A percentile compares a stretch with the other conserved stretches of the same genome.
These are phyloP conservation scores for Hemicordylus capensis DNA, from an alignment of 2,113 vertebrate species.

Conservation along the genomic window DNA sequence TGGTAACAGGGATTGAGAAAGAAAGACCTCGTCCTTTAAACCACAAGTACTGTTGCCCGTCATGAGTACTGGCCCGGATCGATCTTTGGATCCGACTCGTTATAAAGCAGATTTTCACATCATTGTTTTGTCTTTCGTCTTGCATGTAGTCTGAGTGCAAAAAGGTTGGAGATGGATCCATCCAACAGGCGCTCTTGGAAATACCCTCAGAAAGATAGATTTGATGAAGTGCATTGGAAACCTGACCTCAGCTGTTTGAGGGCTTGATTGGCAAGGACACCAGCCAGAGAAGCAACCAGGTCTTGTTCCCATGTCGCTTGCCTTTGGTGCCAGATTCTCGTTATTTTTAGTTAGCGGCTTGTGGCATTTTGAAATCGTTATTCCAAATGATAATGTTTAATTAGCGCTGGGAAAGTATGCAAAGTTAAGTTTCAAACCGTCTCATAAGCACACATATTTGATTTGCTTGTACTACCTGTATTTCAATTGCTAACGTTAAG, in stretches of 20 bases:
- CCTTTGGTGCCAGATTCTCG: background rate
- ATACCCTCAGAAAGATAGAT: background rate
- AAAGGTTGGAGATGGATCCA: no score
- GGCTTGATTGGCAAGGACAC: background rate
- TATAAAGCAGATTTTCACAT: no score
- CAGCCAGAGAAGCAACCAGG: background rate
- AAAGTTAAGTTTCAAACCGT: slow-evolving; percentile 1
- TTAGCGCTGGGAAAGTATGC: slow-evolving; percentile 35
- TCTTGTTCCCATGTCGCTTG: background rate
- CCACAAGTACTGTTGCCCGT: background rate
- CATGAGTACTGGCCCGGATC: background rate
- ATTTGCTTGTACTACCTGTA: slow-evolving; percentile 17
- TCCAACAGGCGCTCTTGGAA: no score
- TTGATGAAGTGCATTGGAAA: background rate
- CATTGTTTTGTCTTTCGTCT: no score
- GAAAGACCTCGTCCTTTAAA: background rate
- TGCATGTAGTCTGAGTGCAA: no score
- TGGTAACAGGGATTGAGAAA: background rate
- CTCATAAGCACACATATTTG: background rate
- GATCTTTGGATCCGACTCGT: background rate
- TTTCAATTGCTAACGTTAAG: slow-evolving; percentile 24
- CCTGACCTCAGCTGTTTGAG: background rate
- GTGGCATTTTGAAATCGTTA: background rate
- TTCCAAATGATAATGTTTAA: slow-evolving; percentile 17
- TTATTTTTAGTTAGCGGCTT: fast-evolving